phyloP scores from a whole-genome alignment of 2,888 invertebrate genomes.

The Yponomeuta malinellus region DNA sequence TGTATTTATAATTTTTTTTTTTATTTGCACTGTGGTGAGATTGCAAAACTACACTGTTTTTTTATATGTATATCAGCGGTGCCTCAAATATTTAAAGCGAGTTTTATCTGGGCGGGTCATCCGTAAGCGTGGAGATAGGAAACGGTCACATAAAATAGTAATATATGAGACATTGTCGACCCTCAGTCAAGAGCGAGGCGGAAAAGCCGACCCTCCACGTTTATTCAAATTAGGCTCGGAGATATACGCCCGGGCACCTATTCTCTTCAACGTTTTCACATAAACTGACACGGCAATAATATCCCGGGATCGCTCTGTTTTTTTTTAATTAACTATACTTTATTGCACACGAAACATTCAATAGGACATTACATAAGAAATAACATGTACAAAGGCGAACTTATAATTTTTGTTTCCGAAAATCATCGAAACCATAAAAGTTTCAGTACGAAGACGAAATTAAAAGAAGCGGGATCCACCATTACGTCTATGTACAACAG shows the following conservation, averaged over 20 bases:
- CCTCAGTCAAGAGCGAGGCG: slow-evolving; percentile 41
- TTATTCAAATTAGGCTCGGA: slow-evolving; percentile 53
- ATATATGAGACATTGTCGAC: slow-evolving; percentile 52
- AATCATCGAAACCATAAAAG: too few relatives aligned
- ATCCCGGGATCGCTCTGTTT: too few relatives aligned
- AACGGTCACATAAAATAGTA: slow-evolving; percentile 48
- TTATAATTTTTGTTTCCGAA: too few relatives aligned
- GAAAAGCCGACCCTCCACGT: slow-evolving; percentile 33
- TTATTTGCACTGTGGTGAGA: too few relatives aligned
- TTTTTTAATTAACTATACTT: too few relatives aligned
- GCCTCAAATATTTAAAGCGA: slow-evolving; percentile 1
- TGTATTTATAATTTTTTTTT: too few relatives aligned
- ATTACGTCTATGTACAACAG: too few relatives aligned
- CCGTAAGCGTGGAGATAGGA: slow-evolving; percentile 31
- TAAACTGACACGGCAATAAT: background rate
- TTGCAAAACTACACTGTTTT: background rate
- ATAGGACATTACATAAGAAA: too few relatives aligned
- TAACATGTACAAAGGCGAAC: too few relatives aligned
- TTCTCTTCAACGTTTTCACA: slow-evolving; percentile 14
- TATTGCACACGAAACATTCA: too few relatives aligned
- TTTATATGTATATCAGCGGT: background rate
- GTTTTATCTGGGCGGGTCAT: slow-evolving; percentile 24
- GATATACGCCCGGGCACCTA: slow-evolving; percentile 32
- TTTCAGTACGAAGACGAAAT: too few relatives aligned
- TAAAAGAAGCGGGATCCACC: too few relatives aligned